Percentiles rank a stretch among this genome's conserved stretches.
phyloP scores from a whole-genome alignment of 2,888 invertebrate species.

The Sesia bembeciformis region DNA sequence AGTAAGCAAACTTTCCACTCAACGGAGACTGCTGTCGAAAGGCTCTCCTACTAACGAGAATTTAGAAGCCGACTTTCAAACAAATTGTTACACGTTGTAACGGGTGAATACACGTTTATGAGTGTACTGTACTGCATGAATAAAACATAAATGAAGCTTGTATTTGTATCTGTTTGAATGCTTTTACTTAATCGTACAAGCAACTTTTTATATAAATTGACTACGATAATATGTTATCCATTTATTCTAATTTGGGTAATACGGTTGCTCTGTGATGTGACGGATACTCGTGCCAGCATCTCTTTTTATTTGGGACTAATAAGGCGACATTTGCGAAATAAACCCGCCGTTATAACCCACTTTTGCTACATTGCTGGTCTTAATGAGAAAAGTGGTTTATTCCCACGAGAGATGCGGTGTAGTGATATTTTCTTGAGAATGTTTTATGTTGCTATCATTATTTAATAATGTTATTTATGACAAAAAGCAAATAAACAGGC shows the following conservation, averaged over 20 bases:
- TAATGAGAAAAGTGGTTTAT: neutral
- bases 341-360: neutral
- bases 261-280: neutral
- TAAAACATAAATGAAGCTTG: too few relatives aligned
- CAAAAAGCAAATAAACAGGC: too few relatives aligned
- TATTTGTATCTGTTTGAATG: too few relatives aligned
- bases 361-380: neutral
- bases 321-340: neutral
- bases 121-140: too few relatives aligned
- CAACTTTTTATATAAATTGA: too few relatives aligned
- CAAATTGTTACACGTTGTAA: neutral
- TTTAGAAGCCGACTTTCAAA: conserved; percentile 1
- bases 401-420: neutral
- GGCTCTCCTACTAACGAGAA: conserved; percentile 1
- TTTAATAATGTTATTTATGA: too few relatives aligned
- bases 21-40: neutral
- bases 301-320: neutral
- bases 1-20: neutral
- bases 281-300: neutral
- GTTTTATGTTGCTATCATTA: too few relatives aligned
- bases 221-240: too few relatives aligned
- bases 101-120: too few relatives aligned
- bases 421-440: neutral
- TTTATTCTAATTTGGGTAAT: neutral
- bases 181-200: too few relatives aligned